A percentile compares a stretch with the other conserved stretches of the same genome.
Evolutionary conservation across 2,113 vertebrate genomes (phyloP).

Genomic region (Chiloscyllium plagiosum): DNA sequence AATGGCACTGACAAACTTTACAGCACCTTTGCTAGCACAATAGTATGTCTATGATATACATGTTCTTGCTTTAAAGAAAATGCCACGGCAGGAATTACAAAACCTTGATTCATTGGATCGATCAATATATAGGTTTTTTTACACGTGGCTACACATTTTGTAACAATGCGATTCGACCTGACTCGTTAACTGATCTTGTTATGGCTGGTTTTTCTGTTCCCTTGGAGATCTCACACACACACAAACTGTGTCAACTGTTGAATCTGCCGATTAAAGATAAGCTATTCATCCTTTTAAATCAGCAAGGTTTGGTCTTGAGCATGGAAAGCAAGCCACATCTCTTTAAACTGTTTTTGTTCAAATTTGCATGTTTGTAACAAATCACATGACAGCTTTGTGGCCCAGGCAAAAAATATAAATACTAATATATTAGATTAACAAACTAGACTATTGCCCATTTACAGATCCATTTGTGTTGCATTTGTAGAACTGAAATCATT

Average conservation of each 20-base stretch:
- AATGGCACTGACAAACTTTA: not conserved
- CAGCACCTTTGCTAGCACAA: no score
- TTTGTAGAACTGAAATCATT: not conserved
- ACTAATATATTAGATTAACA: not conserved
- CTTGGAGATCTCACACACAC: constrained; percentile 8
- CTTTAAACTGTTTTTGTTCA: not conserved
- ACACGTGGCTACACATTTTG: not conserved
- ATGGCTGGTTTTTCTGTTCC: not conserved
- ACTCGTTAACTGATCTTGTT: constrained; percentile 13
- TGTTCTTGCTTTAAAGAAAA: not conserved
- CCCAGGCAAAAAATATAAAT: not conserved
- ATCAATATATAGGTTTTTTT: not conserved
- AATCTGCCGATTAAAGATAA: not conserved
- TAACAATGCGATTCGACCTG: not conserved
- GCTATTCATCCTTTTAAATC: not conserved
- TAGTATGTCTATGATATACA: not conserved
- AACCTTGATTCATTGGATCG: not conserved
- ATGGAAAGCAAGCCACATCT: not conserved
- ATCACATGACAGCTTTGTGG: not conserved
- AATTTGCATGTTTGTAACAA: not conserved
- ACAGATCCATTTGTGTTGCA: not conserved
- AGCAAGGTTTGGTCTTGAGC: not conserved
- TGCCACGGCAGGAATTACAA: not conserved
- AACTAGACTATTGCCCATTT: no score
- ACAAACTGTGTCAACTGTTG: not conserved